Conservation (phyloP, 2,888 invertebrate genomes). For the Athripsodes cinereus region DNA sequence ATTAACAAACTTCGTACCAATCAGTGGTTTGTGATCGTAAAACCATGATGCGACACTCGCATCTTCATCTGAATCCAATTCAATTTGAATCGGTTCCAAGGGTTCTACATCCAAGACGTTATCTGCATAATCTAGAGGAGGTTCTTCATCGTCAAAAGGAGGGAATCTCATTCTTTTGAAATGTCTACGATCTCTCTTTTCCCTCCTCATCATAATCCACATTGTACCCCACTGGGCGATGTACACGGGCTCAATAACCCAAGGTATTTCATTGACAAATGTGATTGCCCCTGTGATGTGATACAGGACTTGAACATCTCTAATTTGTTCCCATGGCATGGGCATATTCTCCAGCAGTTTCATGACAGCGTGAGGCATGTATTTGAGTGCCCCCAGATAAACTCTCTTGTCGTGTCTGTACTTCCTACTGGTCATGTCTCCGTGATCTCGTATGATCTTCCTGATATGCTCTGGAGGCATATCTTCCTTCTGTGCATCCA, state of each 20-base stretch:
- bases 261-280: conserved; percentile 99
- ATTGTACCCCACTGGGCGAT: conserved; percentile 99
- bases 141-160: conserved; percentile 99
- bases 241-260: conserved; percentile 98
- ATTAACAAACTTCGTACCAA: conserved; percentile 90
- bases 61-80: conserved; percentile 93
- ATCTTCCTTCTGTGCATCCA: conserved; percentile 98
- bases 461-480: conserved; percentile 99
- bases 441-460: conserved; percentile 98
- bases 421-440: conserved; percentile 99
- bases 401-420: conserved; percentile 98
- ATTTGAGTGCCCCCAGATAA: conserved; percentile 95
- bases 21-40: conserved; percentile 95
- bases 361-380: conserved; percentile 99
- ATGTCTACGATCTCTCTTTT: conserved; percentile 96
- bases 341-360: conserved; percentile 99
- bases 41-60: conserved; percentile 91
- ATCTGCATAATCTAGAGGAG: conserved; percentile 98
- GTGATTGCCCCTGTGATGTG: conserved; percentile 99
- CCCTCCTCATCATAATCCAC: conserved; percentile 99
- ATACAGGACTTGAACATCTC: conserved; percentile 95
- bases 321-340: conserved; percentile 99
- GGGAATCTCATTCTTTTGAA: conserved; percentile 99
- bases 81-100: conserved; percentile 97
- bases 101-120: conserved; percentile 99